These are phyloP conservation scores for Rhinoraja longicauda DNA, from an alignment of 2,797 vertebrate genomes.

Conservation along the genomic window DNA sequence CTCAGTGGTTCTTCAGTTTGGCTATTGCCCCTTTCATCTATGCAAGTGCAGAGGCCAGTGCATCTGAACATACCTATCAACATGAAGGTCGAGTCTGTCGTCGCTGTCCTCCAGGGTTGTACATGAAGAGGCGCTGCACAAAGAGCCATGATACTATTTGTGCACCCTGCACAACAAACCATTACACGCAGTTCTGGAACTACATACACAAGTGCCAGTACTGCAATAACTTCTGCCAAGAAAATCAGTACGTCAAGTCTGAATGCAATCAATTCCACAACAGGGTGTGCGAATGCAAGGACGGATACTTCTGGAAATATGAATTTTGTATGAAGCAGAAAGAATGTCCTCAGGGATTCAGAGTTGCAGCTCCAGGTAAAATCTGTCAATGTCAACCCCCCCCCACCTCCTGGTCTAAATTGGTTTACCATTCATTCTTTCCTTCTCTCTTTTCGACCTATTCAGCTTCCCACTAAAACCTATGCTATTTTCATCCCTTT, in stretches of 20 bases:
- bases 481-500: neutral
- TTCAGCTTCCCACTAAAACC: neutral
- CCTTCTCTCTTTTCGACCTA: neutral
- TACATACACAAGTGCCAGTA: slow-evolving; percentile 60
- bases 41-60: slow-evolving; percentile 46
- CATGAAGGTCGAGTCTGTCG: slow-evolving; percentile 46
- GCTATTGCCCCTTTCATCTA: neutral
- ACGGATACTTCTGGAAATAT: slow-evolving; percentile 47
- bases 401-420: neutral
- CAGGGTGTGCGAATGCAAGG: slow-evolving; percentile 58
- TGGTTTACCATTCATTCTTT: neutral
- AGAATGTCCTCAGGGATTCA: slow-evolving; percentile 49
- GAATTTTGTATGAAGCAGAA: slow-evolving; percentile 54
- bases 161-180: slow-evolving; percentile 41
- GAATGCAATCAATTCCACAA: slow-evolving; percentile 52
- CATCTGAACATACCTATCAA: slow-evolving; percentile 56
- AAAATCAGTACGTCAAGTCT: slow-evolving; percentile 52
- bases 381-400: neutral
- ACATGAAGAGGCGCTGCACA: slow-evolving; percentile 52
- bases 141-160: slow-evolving; percentile 51
- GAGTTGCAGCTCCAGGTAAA: slow-evolving; percentile 51
- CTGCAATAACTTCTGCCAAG: slow-evolving; percentile 54
- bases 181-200: slow-evolving; percentile 60
- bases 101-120: slow-evolving; percentile 51
- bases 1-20: neutral